phyloP scores from a whole-genome alignment of 1,140 invertebrate genomes.

The Chionoecetes opilio region DNA sequence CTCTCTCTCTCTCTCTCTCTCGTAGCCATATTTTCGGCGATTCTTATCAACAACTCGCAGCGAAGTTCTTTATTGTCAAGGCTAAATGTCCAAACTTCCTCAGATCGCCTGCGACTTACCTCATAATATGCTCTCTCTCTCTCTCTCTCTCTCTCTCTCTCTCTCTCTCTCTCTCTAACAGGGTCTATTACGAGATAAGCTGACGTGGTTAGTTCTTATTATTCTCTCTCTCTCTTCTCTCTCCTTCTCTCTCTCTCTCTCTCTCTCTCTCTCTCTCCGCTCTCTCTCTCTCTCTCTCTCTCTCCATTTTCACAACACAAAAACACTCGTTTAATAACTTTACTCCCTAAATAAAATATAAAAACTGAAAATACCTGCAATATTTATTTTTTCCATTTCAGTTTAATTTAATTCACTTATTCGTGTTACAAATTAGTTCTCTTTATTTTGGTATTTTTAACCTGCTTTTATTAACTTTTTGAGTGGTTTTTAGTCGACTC shows the following conservation, averaged over 20 bases:
- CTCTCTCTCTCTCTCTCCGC: slow-evolving; percentile 25
- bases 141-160: neutral
- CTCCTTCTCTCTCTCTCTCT: neutral
- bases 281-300: slow-evolving; percentile 4
- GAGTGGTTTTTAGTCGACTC: neutral
- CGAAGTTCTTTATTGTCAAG: slow-evolving; percentile 16
- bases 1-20: slow-evolving; percentile 6
- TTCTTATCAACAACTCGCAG: slow-evolving; percentile 4
- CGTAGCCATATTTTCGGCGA: neutral
- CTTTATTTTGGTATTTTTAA: too few relatives aligned
- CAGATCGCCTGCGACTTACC: too few relatives aligned
- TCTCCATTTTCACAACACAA: slow-evolving; percentile 1
- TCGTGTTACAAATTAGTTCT: too few relatives aligned
- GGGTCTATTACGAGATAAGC: neutral
- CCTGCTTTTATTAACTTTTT: neutral
- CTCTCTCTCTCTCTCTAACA: neutral
- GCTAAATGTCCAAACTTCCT: slow-evolving; percentile 28
- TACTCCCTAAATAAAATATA: neutral
- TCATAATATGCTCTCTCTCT: neutral
- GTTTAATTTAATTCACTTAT: too few relatives aligned
- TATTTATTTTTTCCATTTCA: too few relatives aligned
- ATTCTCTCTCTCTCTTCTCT: neutral
- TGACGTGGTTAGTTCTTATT: neutral
- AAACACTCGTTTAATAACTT: neutral
- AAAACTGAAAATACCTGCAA: neutral